phyloP scores from a whole-genome alignment of 2,797 vertebrate genomes.

The Linurgus olivaceus region DNA sequence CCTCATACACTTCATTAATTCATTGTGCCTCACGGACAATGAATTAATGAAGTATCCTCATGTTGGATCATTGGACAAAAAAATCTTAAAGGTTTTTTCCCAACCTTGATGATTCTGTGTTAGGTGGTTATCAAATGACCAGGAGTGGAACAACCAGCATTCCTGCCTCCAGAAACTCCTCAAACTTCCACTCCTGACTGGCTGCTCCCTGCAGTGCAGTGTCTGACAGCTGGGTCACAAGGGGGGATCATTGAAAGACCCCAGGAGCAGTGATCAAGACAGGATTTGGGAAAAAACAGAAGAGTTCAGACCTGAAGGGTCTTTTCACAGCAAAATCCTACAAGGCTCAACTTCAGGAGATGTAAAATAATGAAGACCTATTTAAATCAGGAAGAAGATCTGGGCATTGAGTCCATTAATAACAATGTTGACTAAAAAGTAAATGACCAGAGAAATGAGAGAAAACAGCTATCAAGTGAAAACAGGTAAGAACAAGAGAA shows the following conservation, averaged over 20 bases:
- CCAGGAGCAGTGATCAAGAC: not conserved
- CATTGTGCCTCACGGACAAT: not conserved
- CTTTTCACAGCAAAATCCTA: not conserved
- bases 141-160: not conserved
- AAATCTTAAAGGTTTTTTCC: not conserved
- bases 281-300: not conserved
- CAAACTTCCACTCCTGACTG: not conserved
- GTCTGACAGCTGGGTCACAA: not conserved
- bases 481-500: not conserved
- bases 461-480: not conserved
- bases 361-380: not conserved
- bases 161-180: not conserved
- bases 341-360: not conserved
- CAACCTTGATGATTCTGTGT: not conserved
- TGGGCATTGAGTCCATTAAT: not conserved
- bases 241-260: not conserved
- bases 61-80: accelerated
- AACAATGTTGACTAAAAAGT: not conserved
- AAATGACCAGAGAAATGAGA: not conserved
- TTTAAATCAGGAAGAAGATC: not conserved
- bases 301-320: not conserved
- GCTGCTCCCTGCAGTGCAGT: not conserved
- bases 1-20: not conserved
- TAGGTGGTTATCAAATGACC: not conserved
- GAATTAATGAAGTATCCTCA: too few species aligned